These are phyloP conservation scores for Oikopleura dioica DNA, from an alignment of 23 tunicate genomes.

Conservation along the genomic window DNA sequence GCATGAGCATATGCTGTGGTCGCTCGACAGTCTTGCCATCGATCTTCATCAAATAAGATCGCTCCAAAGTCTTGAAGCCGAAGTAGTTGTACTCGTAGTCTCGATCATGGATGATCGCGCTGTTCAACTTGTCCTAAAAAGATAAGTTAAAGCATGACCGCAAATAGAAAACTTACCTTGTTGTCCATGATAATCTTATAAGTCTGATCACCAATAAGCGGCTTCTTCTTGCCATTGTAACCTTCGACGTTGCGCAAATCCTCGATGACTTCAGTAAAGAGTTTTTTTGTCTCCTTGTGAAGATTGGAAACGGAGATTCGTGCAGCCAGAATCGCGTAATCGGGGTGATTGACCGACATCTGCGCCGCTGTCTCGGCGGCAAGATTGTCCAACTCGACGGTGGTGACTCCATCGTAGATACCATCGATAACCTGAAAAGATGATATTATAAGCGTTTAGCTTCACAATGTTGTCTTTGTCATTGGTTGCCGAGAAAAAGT, in stretches of 20 bases:
- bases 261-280: slow-evolving; percentile 67
- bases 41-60: slow-evolving; percentile 74
- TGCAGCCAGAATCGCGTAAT: slow-evolving; percentile 95
- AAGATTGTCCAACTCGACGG: slow-evolving; percentile 63
- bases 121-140: slow-evolving; percentile 41
- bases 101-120: slow-evolving; percentile 74
- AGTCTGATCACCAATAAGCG: slow-evolving; percentile 39
- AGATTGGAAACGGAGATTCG: slow-evolving; percentile 87
- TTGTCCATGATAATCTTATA: slow-evolving; percentile 49
- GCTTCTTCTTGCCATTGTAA: slow-evolving; percentile 29
- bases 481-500: neutral
- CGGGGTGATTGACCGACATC: slow-evolving; percentile 97
- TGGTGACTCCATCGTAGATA: slow-evolving; percentile 86
- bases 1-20: slow-evolving; percentile 97
- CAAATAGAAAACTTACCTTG: no score
- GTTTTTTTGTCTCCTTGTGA: slow-evolving; percentile 87
- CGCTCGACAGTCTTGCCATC: slow-evolving; percentile 85
- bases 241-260: slow-evolving; percentile 37
- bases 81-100: slow-evolving; percentile 91
- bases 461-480: no score
- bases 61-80: slow-evolving; percentile 90
- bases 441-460: neutral
- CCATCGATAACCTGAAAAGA: slow-evolving; percentile 65
- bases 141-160: no score
- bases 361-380: slow-evolving; percentile 99